Conservation (phyloP, 2,113 vertebrate genomes). For the Litocranius walleri region DNA sequence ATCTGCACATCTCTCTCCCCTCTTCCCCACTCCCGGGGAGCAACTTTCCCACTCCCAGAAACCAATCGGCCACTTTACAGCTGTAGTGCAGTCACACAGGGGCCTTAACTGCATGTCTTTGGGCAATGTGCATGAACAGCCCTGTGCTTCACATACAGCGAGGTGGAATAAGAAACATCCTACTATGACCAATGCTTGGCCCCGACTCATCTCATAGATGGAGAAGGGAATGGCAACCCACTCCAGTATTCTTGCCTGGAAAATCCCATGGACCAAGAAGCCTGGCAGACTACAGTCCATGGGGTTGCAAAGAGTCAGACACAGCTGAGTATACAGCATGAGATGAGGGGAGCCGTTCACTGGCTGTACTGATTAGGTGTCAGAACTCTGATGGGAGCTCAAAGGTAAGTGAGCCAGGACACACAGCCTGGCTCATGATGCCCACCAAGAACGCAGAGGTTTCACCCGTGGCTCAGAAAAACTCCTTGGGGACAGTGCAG, state of each 20-base stretch:
- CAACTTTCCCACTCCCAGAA: neutral
- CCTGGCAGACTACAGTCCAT: neutral
- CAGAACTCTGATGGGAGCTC: neutral
- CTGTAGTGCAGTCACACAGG: neutral
- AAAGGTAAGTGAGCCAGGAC: neutral
- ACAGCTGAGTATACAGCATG: rapidly evolving
- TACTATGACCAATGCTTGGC: neutral
- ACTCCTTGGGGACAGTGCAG: rapidly evolving
- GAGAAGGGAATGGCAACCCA: neutral
- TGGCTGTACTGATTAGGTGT: neutral
- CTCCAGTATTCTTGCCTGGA: neutral
- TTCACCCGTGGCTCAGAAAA: neutral
- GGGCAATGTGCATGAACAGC: neutral
- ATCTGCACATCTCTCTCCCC: neutral
- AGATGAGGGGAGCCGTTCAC: neutral
- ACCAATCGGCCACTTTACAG: neutral
- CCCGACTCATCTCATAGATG: rapidly evolving
- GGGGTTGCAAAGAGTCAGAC: neutral
- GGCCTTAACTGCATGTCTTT: neutral
- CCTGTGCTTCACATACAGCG: rapidly evolving
- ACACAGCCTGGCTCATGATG: neutral
- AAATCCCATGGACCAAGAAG: neutral
- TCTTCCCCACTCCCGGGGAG: neutral
- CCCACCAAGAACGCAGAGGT: neutral
- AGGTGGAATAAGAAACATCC: neutral